Base-by-base conservation (phyloP, 2,113 vertebrate species). In the Trogon surrucura region DNA sequence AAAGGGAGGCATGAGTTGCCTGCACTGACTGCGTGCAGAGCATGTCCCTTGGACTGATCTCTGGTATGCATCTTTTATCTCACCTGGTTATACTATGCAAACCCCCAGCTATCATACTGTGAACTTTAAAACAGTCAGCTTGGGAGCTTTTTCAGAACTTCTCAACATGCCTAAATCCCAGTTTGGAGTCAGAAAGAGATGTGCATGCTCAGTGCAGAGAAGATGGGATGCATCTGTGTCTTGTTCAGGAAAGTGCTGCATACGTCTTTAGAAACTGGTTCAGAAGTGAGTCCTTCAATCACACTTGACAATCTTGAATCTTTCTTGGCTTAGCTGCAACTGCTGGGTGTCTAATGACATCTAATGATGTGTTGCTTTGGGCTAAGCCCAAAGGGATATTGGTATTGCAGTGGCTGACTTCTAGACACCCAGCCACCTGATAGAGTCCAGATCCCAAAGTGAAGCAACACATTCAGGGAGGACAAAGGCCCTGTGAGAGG, bases 311-410 rank as follows among this genome's bases (percentile, higher is more conserved):
- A 44, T 78, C 57, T 67, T 81, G 73, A 69, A 84, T 79, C 38
- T 44, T 60, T 44, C 67, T 86, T 57, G 53, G 88, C 56, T 67
- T 75, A 81, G 57, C 25, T 87, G 51, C 65, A 85, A 80, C 77
- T 74, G 57, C 70, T 91, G 69, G 69, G 86, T 81, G 80, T 92
- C 95, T 56, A 93, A 36, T 36, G 36, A 36, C 36, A 36, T 36
- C 36, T 36, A 36, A 36, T 36, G 88, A 27, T 6, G 0, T 30
- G 18, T 72, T 90, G 38, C n/a, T 93, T 54, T 75, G 57, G 69
- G 48, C 38, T 79, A 74, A 87, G 45, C 77, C 73, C 53, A 45
- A 74, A 91, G 69, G 38, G 83, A 89, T 95, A 89, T 95, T 45
- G 48, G 26, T 57, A 75, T 50, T 93, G 48, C 80, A 69, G 72